Evolutionary conservation across 2,797 vertebrate genomes (phyloP).

Genomic region (Paratrypauchen microcephalus): DNA sequence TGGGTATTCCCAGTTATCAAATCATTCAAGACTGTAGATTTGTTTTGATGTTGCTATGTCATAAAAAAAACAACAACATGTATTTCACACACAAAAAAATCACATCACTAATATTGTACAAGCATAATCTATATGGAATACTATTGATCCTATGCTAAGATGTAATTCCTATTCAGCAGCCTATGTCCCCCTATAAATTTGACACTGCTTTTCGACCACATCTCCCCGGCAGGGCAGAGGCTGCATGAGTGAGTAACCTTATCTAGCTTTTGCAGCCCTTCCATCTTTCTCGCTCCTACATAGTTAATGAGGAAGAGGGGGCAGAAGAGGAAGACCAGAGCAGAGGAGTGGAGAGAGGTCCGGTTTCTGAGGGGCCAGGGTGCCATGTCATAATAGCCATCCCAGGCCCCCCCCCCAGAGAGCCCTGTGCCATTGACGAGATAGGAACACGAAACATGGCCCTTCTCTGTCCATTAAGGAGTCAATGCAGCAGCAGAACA

Average conservation of each 20-base stretch:
- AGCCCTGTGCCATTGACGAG: conserved; percentile 74
- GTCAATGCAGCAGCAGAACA: conserved; percentile 79
- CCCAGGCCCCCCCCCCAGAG: conserved; percentile 57
- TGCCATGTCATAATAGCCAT: conserved; percentile 78
- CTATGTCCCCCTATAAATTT: not conserved
- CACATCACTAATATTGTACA: not conserved
- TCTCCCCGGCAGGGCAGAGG: conserved; percentile 30
- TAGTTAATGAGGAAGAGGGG: conserved; percentile 75
- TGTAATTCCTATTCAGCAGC: not conserved
- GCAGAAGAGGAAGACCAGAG: conserved; percentile 48
- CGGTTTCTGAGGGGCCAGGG: conserved; percentile 73
- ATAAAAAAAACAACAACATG: not conserved
- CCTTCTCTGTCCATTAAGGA: conserved; percentile 80
- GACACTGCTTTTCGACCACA: conserved; percentile 29
- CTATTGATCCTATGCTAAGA: not conserved
- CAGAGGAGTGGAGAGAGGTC: conserved; percentile 50
- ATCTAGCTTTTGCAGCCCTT: conserved; percentile 65
- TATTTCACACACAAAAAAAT: not conserved
- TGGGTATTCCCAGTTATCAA: not conserved
- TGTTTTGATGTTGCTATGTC: not conserved
- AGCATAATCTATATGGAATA: not conserved
- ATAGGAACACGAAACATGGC: conserved; percentile 76
- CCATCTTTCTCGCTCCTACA: conserved; percentile 70
- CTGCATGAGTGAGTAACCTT: conserved; percentile 58
- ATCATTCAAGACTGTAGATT: not conserved